Evolutionary conservation across 2,888 invertebrate genomes (phyloP).

Genomic region (Dryobotodes eremita): DNA sequence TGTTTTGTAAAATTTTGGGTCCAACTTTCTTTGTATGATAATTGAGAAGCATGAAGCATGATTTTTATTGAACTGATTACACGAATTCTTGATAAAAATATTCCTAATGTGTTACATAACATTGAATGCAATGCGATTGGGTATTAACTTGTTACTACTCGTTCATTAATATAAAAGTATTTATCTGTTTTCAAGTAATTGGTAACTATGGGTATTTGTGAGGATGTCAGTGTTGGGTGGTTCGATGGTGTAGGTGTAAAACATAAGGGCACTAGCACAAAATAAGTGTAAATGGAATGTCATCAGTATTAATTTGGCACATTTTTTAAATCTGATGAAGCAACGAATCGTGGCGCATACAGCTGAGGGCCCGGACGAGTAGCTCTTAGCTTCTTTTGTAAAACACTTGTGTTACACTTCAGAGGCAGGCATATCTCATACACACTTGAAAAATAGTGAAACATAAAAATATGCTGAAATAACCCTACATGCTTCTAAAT

Average conservation of each 20-base stretch:
- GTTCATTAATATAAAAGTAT: background rate
- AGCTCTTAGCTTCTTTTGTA: slow-evolving; percentile 66
- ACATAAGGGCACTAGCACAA: slow-evolving; percentile 63
- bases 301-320: slow-evolving; percentile 60
- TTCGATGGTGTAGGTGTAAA: slow-evolving; percentile 67
- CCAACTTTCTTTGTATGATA: slow-evolving; percentile 6
- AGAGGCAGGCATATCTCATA: slow-evolving; percentile 26
- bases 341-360: slow-evolving; percentile 68
- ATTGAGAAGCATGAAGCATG: slow-evolving; percentile 28
- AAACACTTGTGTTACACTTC: slow-evolving; percentile 55
- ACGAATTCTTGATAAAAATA: slow-evolving; percentile 4
- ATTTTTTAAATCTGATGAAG: slow-evolving; percentile 65
- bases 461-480: slow-evolving; percentile 23
- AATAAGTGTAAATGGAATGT: slow-evolving; percentile 66
- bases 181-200: slow-evolving; percentile 29
- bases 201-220: slow-evolving; percentile 60
- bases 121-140: slow-evolving; percentile 7
- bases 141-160: slow-evolving; percentile 3
- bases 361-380: slow-evolving; percentile 50
- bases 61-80: slow-evolving; percentile 16
- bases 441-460: slow-evolving; percentile 33
- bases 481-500: slow-evolving; percentile 25
- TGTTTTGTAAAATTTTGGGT: slow-evolving; percentile 31
- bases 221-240: slow-evolving; percentile 62
- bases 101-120: background rate